These are phyloP conservation scores for Corythornis cristatus DNA, from an alignment of 2,113 vertebrate species.

Conservation along the genomic window DNA sequence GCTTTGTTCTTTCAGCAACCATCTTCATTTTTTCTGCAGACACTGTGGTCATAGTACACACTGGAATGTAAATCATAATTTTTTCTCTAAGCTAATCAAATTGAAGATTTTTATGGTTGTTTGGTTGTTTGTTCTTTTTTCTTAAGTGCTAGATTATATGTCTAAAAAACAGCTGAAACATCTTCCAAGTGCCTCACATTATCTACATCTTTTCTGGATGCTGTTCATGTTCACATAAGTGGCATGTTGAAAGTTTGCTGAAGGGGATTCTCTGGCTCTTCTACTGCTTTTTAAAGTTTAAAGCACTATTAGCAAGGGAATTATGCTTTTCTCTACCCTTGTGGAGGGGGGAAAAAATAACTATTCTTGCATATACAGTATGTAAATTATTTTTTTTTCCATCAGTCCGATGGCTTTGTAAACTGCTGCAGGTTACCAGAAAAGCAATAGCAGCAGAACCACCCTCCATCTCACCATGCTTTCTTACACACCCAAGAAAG, in stretches of 20 bases:
- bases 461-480: background rate
- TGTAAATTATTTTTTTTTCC: fast-evolving
- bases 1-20: background rate
- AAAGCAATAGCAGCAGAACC: background rate
- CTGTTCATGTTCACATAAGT: background rate
- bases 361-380: background rate
- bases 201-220: background rate
- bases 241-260: background rate
- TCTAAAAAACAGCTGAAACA: background rate
- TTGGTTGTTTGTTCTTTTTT: background rate
- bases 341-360: background rate
- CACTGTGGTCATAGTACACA: background rate
- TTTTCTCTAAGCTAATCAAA: background rate
- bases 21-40: background rate
- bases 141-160: background rate
- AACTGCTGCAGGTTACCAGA: background rate
- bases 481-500: background rate
- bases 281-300: background rate
- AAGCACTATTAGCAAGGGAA: background rate
- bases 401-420: background rate
- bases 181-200: background rate
- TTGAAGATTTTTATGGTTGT: background rate
- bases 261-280: background rate
- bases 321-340: background rate
- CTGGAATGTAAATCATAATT: background rate